A percentile compares a stretch with the other conserved stretches of the same genome.
These are phyloP conservation scores for Zootoca vivipara DNA, from an alignment of 2,113 vertebrate genomes.

Conservation along the genomic window DNA sequence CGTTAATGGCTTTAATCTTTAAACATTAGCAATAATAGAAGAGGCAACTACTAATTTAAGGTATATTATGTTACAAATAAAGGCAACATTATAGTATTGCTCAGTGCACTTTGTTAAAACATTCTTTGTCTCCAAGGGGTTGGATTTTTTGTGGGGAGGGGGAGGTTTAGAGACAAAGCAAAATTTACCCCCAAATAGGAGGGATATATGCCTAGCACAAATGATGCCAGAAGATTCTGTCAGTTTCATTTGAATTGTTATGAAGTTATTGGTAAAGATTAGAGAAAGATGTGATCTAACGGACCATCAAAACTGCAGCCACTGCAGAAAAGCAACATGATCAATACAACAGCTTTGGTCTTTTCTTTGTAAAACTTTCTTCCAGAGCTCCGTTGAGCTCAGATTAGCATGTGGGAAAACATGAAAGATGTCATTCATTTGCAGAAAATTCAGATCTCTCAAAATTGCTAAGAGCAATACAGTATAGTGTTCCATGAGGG, in stretches of 20 bases:
- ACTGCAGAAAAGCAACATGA: neutral
- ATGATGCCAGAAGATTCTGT: neutral
- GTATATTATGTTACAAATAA: slow-evolving; percentile 12
- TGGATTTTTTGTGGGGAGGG: neutral
- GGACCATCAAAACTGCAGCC: neutral
- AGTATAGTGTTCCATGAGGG: neutral
- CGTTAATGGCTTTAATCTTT: slow-evolving; percentile 14
- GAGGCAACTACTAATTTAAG: neutral
- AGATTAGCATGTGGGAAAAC: neutral
- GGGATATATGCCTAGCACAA: slow-evolving; percentile 12
- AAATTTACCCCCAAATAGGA: neutral
- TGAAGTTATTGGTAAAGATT: neutral
- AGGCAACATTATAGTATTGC: neutral
- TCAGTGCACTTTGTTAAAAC: neutral
- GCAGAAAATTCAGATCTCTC: neutral
- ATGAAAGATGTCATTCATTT: fast-evolving
- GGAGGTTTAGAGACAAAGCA: neutral
- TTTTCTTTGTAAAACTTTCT: neutral
- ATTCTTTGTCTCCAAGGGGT: neutral
- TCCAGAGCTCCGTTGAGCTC: neutral
- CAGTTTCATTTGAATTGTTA: neutral
- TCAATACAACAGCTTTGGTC: neutral
- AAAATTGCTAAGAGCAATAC: neutral
- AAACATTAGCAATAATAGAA: slow-evolving; percentile 2
- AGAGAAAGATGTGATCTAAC: neutral